Evolutionary conservation across 2,888 invertebrate species (phyloP), one percentile per base, ranked within the genome.

Genomic region (Callyntrura guangdongensis): DNA sequence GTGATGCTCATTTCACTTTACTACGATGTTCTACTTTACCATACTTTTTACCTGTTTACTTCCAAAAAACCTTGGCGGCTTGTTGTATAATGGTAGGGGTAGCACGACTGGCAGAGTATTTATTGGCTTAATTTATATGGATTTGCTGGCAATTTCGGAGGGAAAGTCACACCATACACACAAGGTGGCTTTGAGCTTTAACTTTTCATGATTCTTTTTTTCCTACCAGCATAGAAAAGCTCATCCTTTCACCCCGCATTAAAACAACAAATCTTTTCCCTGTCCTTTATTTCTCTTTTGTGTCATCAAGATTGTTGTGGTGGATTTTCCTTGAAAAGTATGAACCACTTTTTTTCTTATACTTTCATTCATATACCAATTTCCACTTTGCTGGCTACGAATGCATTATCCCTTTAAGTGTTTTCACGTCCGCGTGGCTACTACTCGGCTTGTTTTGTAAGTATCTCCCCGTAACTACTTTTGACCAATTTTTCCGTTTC

Each of bases 41-140:
- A 4, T 56, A 11, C 27, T 67, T 67, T 74, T 74, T 74, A 77
- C 77, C 77, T 77, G 53, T 17, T 9, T 49, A 8, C 47, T 3
- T 27, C 64, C 14, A 14, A 56, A 14, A 36, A 56, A 56, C 36
- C 14, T 45, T 67, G 67, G 67, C 11, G 9, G 14, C 14, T 53
- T 11, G 11, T 53, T 53, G 53, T 14, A n/a, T n/a, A 14, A 17
- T 67, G 14, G n/a, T 59, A n/a, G 36, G 6, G 36, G 36, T 36
- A 36, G 59, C 59, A 17, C 14, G 27, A 53, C 53, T 69, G 0
- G n/a, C 17, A 72, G 8, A 61, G 17, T 72, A 49, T 53, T 53
- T 74, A 74, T 74, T 49, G 25, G 25, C 53, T 53, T 77, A 77
- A 77, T 77, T 77, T 77, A 77, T 77, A 77, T 77, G 77, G 77